Evolutionary conservation across 2,888 invertebrate genomes (phyloP).

Genomic region (Chrysolina americana): DNA sequence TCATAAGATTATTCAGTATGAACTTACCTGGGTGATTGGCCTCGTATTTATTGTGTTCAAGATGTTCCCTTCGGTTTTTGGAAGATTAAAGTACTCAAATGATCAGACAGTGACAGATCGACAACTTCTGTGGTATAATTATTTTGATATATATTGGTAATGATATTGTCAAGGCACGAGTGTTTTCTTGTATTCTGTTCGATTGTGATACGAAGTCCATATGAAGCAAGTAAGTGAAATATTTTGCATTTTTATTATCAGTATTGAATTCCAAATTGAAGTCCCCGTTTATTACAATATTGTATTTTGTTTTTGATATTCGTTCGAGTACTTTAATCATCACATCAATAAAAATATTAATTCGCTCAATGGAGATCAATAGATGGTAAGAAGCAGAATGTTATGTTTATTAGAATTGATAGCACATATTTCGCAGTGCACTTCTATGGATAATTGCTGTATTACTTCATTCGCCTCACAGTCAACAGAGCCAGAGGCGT

Average conservation of each 20-base stretch:
- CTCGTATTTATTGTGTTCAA: neutral
- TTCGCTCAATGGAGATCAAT: slow-evolving; percentile 16
- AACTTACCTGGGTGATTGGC: neutral
- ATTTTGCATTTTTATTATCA: slow-evolving; percentile 17
- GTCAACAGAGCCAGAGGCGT: slow-evolving; percentile 25
- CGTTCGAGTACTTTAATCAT: slow-evolving; percentile 24
- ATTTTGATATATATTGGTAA: slow-evolving; percentile 27
- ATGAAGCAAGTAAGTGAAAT: slow-evolving; percentile 24
- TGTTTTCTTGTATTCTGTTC: slow-evolving; percentile 21
- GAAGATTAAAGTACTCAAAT: slow-evolving; percentile 11
- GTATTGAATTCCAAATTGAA: slow-evolving; percentile 24
- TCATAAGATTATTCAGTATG: neutral
- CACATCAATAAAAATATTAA: slow-evolving; percentile 18
- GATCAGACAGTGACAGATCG: slow-evolving; percentile 27
- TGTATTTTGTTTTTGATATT: slow-evolving; percentile 23
- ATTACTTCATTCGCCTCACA: slow-evolving; percentile 25
- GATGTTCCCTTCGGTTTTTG: neutral
- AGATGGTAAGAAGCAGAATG: slow-evolving; percentile 27
- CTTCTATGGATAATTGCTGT: slow-evolving; percentile 22
- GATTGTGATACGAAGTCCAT: slow-evolving; percentile 24
- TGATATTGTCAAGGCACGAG: slow-evolving; percentile 24
- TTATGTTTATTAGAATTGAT: slow-evolving; percentile 22
- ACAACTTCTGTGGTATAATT: slow-evolving; percentile 25
- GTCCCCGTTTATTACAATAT: slow-evolving; percentile 27
- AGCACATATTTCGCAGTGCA: slow-evolving; percentile 27